These are phyloP conservation scores for Ypsolopha sequella DNA, from an alignment of 2,888 invertebrate genomes.

Conservation along the genomic window DNA sequence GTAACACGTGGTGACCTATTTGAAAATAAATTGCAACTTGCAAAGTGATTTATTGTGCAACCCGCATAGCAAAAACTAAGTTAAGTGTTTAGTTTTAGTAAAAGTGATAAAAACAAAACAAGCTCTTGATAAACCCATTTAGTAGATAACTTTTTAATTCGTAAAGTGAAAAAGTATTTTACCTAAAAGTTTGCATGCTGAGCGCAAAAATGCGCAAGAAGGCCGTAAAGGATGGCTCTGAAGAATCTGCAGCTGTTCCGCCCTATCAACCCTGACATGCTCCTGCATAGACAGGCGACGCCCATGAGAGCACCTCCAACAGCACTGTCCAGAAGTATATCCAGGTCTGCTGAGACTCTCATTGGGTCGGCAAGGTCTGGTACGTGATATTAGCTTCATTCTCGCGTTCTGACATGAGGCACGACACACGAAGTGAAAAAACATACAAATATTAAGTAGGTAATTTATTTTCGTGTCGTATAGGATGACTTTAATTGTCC, in stretches of 20 bases:
- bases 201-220: neutral
- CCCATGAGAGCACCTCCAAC: constrained; percentile 55
- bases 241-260: constrained; percentile 53
- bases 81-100: no score
- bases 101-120: constrained; percentile 7
- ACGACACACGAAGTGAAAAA: no score
- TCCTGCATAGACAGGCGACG: constrained; percentile 39
- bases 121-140: neutral
- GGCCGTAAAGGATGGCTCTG: constrained; percentile 35
- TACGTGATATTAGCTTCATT: constrained; percentile 17
- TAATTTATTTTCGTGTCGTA: no score
- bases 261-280: constrained; percentile 42
- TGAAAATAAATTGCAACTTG: no score
- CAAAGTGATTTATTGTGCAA: no score
- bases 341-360: constrained; percentile 56
- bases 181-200: neutral
- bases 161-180: no score
- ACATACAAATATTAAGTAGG: no score
- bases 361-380: constrained; percentile 37
- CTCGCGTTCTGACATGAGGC: no score
- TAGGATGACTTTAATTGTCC: no score
- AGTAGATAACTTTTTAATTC: no score
- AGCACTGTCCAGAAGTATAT: constrained; percentile 43
- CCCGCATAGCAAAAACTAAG: no score
- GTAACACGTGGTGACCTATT: no score